Evolutionary conservation across 2,797 vertebrate species (phyloP), one percentile per base, ranked within the genome.

Genomic region (Carduelis carduelis): DNA sequence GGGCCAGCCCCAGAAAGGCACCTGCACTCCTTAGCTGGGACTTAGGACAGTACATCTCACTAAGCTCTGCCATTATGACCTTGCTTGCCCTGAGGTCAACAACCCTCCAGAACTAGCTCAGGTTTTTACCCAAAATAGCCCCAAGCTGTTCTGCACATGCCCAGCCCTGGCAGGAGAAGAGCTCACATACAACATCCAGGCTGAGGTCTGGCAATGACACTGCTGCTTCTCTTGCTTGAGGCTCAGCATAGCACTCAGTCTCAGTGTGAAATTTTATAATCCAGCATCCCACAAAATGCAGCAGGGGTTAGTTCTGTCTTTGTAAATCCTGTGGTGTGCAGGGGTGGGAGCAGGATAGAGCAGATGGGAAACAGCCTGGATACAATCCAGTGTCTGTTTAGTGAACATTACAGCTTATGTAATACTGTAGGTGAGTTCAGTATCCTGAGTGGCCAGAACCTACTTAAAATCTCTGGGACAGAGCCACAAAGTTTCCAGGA

Each of bases 131-230:
- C 21, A 10, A 44, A 83, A 46, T 6, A 65, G 21, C 47, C 43
- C 55, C 1, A 2, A 44, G 30, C 21, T 37, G n/a, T 66, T 55
- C 26, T n/a, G 75, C 68, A 6, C 0, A 0, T 34, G 24, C 11
- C 66, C 65, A 20, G 55, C n/a, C 37, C 70, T n/a, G 50, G 3
- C 47, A 28, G 59, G 59, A 46, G 90, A 27, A 27, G 7, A 8
- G 60, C 56, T 83, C 41, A 4, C 0, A 0, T 7, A 0, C 8
- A 3, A 2, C 0, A 0, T 26, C 32, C 47, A 14, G 46, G 37
- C 37, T 44, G 41, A 49, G 41, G 1, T 13, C 37, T 60, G 69
- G 47, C 63, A 17, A 2, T 1, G 34, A 14, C 1, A 0, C 0
- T 17, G 16, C 20, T 1, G 1, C 41, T 52, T 17, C 41, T 60